phyloP scores from a whole-genome alignment of 2,797 vertebrate genomes.

The Scolopax bukidnonensis region DNA sequence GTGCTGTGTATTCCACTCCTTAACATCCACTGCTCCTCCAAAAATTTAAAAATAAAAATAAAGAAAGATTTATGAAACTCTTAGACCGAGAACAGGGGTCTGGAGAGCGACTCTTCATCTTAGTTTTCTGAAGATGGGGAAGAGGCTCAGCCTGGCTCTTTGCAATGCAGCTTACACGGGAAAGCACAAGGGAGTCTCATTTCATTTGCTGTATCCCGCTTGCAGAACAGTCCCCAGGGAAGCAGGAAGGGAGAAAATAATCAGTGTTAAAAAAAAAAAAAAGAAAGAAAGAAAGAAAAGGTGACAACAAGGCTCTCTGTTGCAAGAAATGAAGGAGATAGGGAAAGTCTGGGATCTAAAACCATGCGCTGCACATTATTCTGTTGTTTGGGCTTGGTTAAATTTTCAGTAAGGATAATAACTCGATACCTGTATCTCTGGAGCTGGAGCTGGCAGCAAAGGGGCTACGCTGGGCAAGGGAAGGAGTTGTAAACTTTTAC shows the following conservation, averaged over 20 bases:
- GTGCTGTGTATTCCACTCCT: neutral
- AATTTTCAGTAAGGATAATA: neutral
- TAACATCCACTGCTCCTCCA: neutral
- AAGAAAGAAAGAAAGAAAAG: no score
- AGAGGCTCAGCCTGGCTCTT: neutral
- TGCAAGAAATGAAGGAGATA: neutral
- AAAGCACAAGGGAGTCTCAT: rapidly evolving
- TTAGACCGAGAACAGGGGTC: neutral
- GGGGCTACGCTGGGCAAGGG: no score
- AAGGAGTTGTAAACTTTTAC: neutral
- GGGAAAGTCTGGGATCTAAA: neutral
- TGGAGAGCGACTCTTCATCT: neutral
- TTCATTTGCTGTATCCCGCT: neutral
- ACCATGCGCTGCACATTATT: neutral
- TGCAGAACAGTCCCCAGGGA: neutral
- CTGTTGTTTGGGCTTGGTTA: neutral
- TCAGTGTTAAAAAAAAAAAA: neutral
- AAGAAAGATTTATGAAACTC: neutral
- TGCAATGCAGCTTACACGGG: neutral
- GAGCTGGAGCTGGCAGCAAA: neutral
- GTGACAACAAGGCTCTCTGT: neutral
- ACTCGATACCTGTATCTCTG: neutral
- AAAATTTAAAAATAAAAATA: neutral
- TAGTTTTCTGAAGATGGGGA: neutral
- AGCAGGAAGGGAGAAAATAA: neutral